Evolutionary conservation across 2,113 vertebrate species (phyloP), one percentile per base, ranked within the genome.

Genomic region (Lampris incognitus): DNA sequence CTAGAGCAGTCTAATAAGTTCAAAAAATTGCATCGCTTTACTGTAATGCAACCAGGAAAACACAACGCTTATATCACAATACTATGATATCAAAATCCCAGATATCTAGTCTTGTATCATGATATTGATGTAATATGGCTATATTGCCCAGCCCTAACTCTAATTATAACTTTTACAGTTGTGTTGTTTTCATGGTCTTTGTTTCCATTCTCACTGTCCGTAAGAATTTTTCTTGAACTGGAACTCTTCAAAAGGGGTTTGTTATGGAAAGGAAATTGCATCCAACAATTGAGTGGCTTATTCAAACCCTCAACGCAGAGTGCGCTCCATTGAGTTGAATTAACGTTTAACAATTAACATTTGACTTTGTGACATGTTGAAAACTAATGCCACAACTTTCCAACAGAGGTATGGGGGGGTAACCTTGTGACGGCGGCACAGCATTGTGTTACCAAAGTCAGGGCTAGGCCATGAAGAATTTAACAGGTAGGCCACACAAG

Each of bases 391-490:
- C 52, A 54, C 38, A 49, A 88, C 89, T 88, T 90, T 93, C 91
- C 85, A 86, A 66, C 55, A 52, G 66, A 74, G 65, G 60, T 77
- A 40, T 11, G 54, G 66, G 66, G 69, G 61, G 75, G 50, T 38
- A 61, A 80, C 65, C 83, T 72, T 3, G 64, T 89, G 88, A 90
- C 76, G 72, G 63, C 68, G 36, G 13, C 40, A 8, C 10, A 69
- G 87, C 59, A n/a, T 94, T 69, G 1, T 69, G 85, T 93, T 93
- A 87, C 87, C 66, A 74, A 75, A 83, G 74, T 82, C 82, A 71
- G 74, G 49, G 40, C 76, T 65, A 58, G 63, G 40, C 76, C 85
- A 94, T 94, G 82, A 93, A 93, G 70, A 85, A 94, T 95, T 93
- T 69, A 93, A 69, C 86, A 90, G 84, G 85, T 81, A 67, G 65